Evolutionary conservation across 2,113 vertebrate genomes (phyloP), one percentile per base, ranked within the genome.

Genomic region (Cheilinus undulatus): DNA sequence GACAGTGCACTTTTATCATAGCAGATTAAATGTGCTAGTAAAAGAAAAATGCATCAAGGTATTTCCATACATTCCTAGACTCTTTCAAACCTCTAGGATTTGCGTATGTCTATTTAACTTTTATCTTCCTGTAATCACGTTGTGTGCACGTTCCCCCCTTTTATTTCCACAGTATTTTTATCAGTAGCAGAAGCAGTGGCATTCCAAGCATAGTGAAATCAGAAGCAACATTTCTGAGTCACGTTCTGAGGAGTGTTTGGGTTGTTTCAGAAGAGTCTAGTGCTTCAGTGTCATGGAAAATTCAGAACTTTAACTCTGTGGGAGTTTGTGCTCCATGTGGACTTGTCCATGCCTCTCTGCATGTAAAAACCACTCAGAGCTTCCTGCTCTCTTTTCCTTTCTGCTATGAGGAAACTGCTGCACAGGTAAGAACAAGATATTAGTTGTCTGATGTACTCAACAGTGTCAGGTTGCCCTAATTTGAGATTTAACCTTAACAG

Each of bases 201-300:
- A 67, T 76, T 62, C 23, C 20, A 34, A 24, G 24, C 40, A 53
- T 27, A 32, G 7, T 43, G 11, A 64, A 45, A 28, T 53, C 28
- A 32, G 24, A 3, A 0, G 20, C n/a, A 67, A n/a, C 32, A 28
- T 23, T 48, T 28, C 26, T 36, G 32, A 34, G 52, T 62, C 17
- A 51, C 28, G n/a, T 63, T 65, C 58, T 66, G 15, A 67, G 1
- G 24, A 17, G 43, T 80, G 66, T 56, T 80, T 67, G 71, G 3
- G 17, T 52, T 4, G 11, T 58, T 40, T 53, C 15, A 65, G 51
- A 73, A 71, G 67, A 42, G 12, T 24, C 3, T 13, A 30, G 42
- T 32, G n/a, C 1, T 46, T 23, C 11, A 1, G 26, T 7, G 14
- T 17, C 22, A 27, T 69, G 22, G 24, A 63, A 54, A 13, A 24